These are phyloP conservation scores for Poecilia gillii DNA, from an alignment of 2,797 vertebrate species.

Conservation along the genomic window DNA sequence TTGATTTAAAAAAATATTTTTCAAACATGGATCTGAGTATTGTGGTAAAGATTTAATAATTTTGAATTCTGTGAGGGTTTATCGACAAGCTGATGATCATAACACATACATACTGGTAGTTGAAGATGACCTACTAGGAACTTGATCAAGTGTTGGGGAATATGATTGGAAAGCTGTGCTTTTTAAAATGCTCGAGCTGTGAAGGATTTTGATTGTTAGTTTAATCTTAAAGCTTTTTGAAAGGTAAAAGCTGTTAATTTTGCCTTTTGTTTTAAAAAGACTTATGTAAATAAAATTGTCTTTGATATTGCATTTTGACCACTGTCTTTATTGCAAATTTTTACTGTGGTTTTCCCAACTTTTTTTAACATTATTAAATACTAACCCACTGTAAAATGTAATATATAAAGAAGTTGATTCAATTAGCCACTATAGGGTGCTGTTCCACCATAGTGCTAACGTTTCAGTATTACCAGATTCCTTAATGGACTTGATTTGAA, in stretches of 20 bases:
- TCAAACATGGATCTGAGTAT: constrained; percentile 52
- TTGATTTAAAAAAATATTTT: constrained; percentile 20
- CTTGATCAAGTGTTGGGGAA: constrained; percentile 2
- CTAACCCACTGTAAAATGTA: background rate
- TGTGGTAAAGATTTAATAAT: constrained; percentile 41
- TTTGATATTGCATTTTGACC: constrained; percentile 61
- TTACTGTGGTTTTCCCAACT: background rate
- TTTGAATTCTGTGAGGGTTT: constrained; percentile 49
- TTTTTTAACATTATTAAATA: background rate
- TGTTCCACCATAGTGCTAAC: background rate
- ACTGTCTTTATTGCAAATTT: background rate
- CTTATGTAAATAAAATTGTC: constrained; percentile 79
- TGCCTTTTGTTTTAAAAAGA: constrained; percentile 75
- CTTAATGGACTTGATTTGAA: background rate
- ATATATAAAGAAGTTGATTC: background rate
- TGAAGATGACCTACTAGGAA: constrained; percentile 23
- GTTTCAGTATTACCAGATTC: background rate
- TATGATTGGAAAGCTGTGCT: constrained; percentile 56
- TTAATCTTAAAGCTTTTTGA: constrained; percentile 56
- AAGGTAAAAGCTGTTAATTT: constrained; percentile 62
- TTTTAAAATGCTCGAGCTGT: constrained; percentile 48
- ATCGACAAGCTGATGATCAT: constrained; percentile 32
- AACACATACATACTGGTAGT: constrained; percentile 24
- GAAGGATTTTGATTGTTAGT: constrained; percentile 62
- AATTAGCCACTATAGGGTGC: background rate